Base-by-base conservation (phyloP, 2,797 vertebrate species). In the Phaenicophaeus curvirostris region DNA sequence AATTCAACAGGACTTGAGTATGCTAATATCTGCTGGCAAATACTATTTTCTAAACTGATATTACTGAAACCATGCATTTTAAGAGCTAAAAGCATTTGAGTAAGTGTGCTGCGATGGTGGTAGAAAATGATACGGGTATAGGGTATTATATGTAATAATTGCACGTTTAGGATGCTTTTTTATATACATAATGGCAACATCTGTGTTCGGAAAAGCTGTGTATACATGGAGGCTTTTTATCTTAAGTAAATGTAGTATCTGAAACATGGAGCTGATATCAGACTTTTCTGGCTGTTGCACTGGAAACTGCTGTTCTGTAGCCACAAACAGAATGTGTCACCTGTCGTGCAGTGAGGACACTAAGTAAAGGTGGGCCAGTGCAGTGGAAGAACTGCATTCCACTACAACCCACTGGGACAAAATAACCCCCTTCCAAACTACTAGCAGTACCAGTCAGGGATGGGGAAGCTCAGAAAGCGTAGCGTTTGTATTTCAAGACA, bases 21-120 rank as follows among this genome's bases (percentile, higher is more conserved):
- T 80, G 68, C n/a, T 85, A 90, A 58, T 92, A 71, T 86, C 48
- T 93, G 57, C 91, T 90, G 74, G 63, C 31, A 96, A 93, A 87
- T 69, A 76, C 83, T 93, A 35, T 33, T 77, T 92, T 91, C 57
- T 84, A 55, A 77, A 71, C 42, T 33, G 39, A 27, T 91, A 65
- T 19, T 69, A 71, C 93, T n/a, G 11, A 82, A 94, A 95, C 91
- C 85, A 39, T 13, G 30, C 17, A 51, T 89, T 86, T 85, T 80
- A 86, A 95, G 90, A 85, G 55, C 63, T 96, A 76, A 86, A 95
- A 86, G 48, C 68, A 62, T 71, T 94, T 78, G 65, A 86, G 25
- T 68, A 74, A 79, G 25, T 50, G 55, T 44, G 63, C 55, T 90
- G 57, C 77, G 20, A 20, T 81, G 51, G 18, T 76, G 78, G 62